Base-by-base conservation (phyloP, 2,797 vertebrate species). In the Podarcis lilfordi region DNA sequence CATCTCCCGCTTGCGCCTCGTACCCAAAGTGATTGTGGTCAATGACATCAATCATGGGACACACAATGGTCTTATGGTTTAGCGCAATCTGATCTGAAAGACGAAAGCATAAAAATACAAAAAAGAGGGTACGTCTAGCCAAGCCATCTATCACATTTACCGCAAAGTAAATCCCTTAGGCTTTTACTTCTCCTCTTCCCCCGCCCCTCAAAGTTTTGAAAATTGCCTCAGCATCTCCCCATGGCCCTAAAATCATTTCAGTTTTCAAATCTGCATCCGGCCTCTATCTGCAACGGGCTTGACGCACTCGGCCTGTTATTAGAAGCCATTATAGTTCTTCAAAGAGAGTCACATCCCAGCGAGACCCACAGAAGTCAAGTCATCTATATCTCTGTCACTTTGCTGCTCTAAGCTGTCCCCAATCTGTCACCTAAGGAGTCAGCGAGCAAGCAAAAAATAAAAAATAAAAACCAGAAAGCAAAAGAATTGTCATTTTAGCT, bases 21-120 rank as follows among this genome's bases (percentile, higher is more conserved):
- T 98, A 98, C 92, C 98, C 98, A 95, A 98, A 98, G 96, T 98
- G 98, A 95, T 98, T 98, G 97, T 98, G 98, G 97, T 98, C 98
- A 93, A 98, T 98, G 97, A 98, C 98, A 95, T 98, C 98, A 91
- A 98, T 98, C 98, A 98, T 98, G 89, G 98, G 98, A 92, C 98
- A 98, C 94, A 98, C 98, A 94, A 98, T 98, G 96, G 98, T 98
- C 97, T 97, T 98, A 96, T 97, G 97, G 96, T 98, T 98, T 95
- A 98, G 97, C 85, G 98, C 98, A 94, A 98, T 98, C 96, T 98
- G 98, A 94, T 98, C 97, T 98, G 97, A 96, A 97, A 97, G 97
- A 97, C 90, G 95, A 96, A 97, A 97, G 95, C 85, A 97, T 93
- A 96, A 93, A 74, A 96, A 96, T 86, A 96, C 93, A 96, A 96